phyloP scores from a whole-genome alignment of 2,888 invertebrate species.

The Drepanosiphum platanoidis region DNA sequence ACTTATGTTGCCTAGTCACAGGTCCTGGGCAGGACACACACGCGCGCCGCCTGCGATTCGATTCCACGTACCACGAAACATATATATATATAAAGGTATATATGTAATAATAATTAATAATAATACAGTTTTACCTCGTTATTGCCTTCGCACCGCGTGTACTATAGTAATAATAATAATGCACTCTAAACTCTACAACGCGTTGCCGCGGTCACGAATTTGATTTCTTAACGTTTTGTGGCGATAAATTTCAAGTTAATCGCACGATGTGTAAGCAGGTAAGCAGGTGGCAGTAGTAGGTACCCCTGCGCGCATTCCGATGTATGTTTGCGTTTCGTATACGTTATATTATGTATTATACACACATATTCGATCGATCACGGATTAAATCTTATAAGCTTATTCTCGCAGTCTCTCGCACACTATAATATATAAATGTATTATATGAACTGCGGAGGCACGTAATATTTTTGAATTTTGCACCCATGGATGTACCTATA shows the following conservation, averaged over 20 bases:
- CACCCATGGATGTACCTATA: too few relatives aligned
- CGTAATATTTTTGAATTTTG: too few relatives aligned
- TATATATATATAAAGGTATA: too few relatives aligned
- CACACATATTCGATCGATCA: conserved; percentile 1
- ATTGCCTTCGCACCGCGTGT: background rate
- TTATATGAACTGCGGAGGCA: too few relatives aligned
- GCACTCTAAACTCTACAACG: conserved; percentile 28
- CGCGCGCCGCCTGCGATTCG: background rate
- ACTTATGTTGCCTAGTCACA: conserved; percentile 15
- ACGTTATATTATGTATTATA: too few relatives aligned
- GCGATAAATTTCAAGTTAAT: conserved; percentile 16
- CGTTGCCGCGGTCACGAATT: conserved; percentile 42
- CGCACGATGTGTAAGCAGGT: background rate
- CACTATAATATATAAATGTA: too few relatives aligned
- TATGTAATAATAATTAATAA: conserved; percentile 8
- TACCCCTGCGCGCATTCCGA: conserved; percentile 6
- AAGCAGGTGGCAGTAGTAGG: background rate
- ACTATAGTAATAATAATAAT: background rate
- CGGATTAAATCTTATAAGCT: conserved; percentile 24
- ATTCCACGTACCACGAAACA: background rate
- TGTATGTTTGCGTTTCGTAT: too few relatives aligned
- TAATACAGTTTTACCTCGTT: background rate
- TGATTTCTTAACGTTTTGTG: conserved; percentile 26
- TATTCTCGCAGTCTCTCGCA: too few relatives aligned
- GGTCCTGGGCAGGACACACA: background rate